Percentiles rank a stretch among this genome's conserved stretches.
phyloP scores from a whole-genome alignment of 2,113 vertebrate species.

The Psettodes erumei region DNA sequence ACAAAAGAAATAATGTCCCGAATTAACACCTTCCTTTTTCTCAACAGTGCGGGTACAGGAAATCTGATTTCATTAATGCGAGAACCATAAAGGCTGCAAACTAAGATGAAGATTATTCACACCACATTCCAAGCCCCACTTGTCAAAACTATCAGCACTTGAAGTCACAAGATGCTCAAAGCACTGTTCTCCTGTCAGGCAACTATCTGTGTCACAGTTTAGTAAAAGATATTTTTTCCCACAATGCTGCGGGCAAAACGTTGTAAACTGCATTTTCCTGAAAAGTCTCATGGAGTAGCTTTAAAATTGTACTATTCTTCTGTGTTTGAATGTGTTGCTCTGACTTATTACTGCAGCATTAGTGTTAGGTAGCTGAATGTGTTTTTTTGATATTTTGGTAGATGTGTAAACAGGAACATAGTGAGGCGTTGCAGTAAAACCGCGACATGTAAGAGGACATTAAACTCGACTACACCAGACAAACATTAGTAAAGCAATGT shows the following conservation, averaged over 20 bases:
- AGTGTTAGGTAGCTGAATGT: not conserved
- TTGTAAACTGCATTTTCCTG: not conserved
- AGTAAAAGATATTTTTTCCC: not conserved
- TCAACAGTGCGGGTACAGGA: constrained; percentile 88
- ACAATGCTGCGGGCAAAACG: not conserved
- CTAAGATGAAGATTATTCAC: constrained; percentile 27
- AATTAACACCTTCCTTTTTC: constrained; percentile 16
- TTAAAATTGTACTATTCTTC: not conserved
- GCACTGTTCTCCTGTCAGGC: constrained; percentile 7
- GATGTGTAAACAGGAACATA: not conserved
- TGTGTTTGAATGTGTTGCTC: not conserved
- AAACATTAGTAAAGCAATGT: not conserved
- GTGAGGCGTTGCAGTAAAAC: not conserved
- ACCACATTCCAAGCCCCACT: not conserved
- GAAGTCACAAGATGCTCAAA: not conserved
- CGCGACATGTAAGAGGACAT: not conserved
- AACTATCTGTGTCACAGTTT: not conserved
- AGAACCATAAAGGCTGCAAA: constrained; percentile 87
- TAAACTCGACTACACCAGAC: not conserved
- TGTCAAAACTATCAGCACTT: not conserved
- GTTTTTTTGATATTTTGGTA: not conserved
- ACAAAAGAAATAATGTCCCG: not conserved
- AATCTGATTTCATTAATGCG: constrained; percentile 89
- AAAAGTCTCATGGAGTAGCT: not conserved
- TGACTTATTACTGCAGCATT: not conserved